phyloP scores from a whole-genome alignment of 2,888 invertebrate species.

The Lochmaea capreae region DNA sequence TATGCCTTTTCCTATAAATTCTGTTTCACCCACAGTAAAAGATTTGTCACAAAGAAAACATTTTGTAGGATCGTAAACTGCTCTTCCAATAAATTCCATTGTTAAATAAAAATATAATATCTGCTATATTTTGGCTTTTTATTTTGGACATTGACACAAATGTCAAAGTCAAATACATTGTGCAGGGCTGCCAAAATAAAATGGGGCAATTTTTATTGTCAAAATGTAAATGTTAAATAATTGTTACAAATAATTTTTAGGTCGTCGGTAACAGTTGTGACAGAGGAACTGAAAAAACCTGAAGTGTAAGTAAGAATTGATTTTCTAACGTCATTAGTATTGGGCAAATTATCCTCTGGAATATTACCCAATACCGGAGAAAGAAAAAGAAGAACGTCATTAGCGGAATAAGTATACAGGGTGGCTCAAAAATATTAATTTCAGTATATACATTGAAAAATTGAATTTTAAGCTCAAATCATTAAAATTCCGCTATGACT shows the following conservation, averaged over 20 bases:
- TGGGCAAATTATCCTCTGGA: no score
- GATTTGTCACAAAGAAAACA: constrained; percentile 18
- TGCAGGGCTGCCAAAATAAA: neutral
- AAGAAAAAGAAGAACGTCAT: no score
- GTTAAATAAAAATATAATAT: neutral
- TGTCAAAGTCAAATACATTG: neutral
- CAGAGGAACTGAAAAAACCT: constrained; percentile 80
- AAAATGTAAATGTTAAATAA: no score
- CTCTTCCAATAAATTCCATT: neutral
- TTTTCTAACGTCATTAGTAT: no score
- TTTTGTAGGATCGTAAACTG: constrained; percentile 5
- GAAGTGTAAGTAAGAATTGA: constrained; percentile 68
- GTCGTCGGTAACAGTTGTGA: constrained; percentile 80
- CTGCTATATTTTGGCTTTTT: neutral
- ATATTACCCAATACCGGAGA: no score
- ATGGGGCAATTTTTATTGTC: no score
- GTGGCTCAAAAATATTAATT: no score
- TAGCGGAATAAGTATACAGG: no score
- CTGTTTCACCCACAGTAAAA: constrained; percentile 1
- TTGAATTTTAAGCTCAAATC: no score
- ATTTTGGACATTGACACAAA: neutral
- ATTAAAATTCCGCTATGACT: neutral
- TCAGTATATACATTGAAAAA: no score
- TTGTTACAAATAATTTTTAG: constrained; percentile 57
- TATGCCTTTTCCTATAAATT: constrained; percentile 24